Percentiles rank a stretch among this genome's conserved stretches.
phyloP scores from a whole-genome alignment of 2,888 invertebrate genomes.

The Oscheius sp. region DNA sequence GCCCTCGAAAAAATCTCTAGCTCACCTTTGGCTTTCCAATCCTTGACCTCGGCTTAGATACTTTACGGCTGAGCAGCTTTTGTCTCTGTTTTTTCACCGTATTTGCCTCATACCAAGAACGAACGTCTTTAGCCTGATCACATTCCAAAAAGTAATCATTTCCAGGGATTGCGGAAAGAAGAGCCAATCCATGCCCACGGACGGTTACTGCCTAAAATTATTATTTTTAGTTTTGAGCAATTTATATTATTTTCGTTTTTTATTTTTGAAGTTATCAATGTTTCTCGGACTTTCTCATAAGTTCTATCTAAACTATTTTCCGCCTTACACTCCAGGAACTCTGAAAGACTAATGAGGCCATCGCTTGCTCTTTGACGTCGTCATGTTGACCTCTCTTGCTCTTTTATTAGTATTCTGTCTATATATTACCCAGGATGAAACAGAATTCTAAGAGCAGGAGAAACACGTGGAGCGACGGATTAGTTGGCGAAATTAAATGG shows the following conservation, averaged over 20 bases:
- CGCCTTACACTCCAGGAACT: too few species aligned
- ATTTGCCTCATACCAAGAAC: constrained; percentile 1
- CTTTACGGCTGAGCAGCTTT: constrained; percentile 9
- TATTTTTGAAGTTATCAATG: neutral
- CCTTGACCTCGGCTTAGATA: constrained; percentile 13
- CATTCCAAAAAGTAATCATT: constrained; percentile 13
- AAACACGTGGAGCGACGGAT: too few species aligned
- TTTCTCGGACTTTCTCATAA: neutral
- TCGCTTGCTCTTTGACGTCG: too few species aligned
- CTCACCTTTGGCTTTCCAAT: constrained; percentile 9
- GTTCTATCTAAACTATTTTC: too few species aligned
- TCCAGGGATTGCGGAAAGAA: constrained; percentile 6
- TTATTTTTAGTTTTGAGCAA: neutral
- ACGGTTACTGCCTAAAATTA: constrained; percentile 6
- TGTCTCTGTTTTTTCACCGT: constrained; percentile 17
- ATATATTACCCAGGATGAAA: too few species aligned
- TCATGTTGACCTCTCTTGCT: too few species aligned
- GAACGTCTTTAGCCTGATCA: neutral
- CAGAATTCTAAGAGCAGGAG: too few species aligned
- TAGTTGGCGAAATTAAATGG: too few species aligned
- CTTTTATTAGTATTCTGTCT: too few species aligned
- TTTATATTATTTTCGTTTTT: neutral
- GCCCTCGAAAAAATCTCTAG: neutral
- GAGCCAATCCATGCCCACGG: neutral
- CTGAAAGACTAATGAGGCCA: too few species aligned